These are phyloP conservation scores for Lepidocyrtinus sp. DNA, from an alignment of 2,888 invertebrate species.

Conservation along the genomic window DNA sequence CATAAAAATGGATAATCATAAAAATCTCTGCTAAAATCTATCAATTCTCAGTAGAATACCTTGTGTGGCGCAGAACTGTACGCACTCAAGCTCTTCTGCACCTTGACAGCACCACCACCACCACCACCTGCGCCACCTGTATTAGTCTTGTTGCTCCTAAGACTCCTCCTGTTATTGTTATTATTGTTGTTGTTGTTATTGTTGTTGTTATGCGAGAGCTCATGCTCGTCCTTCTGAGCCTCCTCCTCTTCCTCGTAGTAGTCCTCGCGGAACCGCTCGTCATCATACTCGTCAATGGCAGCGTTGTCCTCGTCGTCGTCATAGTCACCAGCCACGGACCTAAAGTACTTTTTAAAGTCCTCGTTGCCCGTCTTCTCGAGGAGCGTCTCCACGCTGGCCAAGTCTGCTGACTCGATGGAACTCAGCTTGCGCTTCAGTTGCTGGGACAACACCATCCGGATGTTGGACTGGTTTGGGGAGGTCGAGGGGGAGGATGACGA, in stretches of 20 bases:
- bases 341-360: constrained; percentile 65
- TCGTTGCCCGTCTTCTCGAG: constrained; percentile 38
- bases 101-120: too few species aligned
- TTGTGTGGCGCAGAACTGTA: constrained; percentile 96
- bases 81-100: constrained; percentile 77
- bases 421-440: constrained; percentile 77
- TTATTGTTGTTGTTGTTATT: constrained; percentile 64
- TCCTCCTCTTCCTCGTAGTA: constrained; percentile 44
- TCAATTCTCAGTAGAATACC: constrained; percentile 73
- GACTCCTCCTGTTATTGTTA: not conserved
- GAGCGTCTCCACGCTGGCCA: constrained; percentile 65
- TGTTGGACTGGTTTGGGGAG: constrained; percentile 33
- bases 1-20: constrained; percentile 9
- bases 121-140: constrained; percentile 38
- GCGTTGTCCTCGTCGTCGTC: constrained; percentile 16
- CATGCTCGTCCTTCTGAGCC: too few species aligned
- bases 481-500: not conserved
- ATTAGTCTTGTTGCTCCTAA: too few species aligned
- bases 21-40: not conserved
- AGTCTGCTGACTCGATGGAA: constrained; percentile 52
- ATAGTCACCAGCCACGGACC: constrained; percentile 14
- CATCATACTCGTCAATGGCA: constrained; percentile 34
- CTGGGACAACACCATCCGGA: constrained; percentile 78
- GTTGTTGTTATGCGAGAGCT: too few species aligned
- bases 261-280: constrained; percentile 39